Percentiles rank a stretch among this genome's conserved stretches.
Conservation (phyloP, 2,888 invertebrate genomes). For the Camponotus fellah region DNA sequence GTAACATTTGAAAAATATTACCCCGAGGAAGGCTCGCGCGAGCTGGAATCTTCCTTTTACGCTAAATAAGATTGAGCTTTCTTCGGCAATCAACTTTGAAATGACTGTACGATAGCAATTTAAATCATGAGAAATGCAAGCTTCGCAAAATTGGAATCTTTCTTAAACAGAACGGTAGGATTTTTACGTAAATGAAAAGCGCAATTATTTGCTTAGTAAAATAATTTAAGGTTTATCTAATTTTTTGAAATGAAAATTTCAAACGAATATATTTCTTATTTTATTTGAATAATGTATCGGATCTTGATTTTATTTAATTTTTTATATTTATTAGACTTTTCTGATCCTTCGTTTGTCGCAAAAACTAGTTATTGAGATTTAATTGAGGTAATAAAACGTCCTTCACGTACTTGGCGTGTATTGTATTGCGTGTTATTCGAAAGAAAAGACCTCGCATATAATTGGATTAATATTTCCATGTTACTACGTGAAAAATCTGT, state of each 20-base stretch:
- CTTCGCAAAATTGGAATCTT: background rate
- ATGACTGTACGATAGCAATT: slow-evolving; percentile 1
- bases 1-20: slow-evolving; percentile 6
- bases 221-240: background rate
- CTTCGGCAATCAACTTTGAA: background rate
- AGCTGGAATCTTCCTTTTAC: background rate
- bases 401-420: background rate
- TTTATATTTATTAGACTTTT: background rate
- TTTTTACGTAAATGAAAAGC: background rate
- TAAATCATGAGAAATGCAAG: background rate
- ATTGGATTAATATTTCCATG: slow-evolving; percentile 39
- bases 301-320: background rate
- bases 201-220: background rate
- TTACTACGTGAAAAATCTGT: slow-evolving; percentile 12
- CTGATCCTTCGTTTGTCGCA: background rate
- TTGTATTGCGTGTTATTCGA: slow-evolving; percentile 16
- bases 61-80: slow-evolving; percentile 24
- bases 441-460: slow-evolving; percentile 18
- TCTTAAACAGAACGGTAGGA: background rate
- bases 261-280: background rate
- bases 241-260: background rate
- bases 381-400: slow-evolving; percentile 35
- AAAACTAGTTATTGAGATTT: slow-evolving; percentile 21
- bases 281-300: background rate
- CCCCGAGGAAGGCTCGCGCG: background rate